A percentile compares a stretch with the other conserved stretches of the same genome.
phyloP scores from a whole-genome alignment of 2,113 vertebrate species.

The Motacilla alba region DNA sequence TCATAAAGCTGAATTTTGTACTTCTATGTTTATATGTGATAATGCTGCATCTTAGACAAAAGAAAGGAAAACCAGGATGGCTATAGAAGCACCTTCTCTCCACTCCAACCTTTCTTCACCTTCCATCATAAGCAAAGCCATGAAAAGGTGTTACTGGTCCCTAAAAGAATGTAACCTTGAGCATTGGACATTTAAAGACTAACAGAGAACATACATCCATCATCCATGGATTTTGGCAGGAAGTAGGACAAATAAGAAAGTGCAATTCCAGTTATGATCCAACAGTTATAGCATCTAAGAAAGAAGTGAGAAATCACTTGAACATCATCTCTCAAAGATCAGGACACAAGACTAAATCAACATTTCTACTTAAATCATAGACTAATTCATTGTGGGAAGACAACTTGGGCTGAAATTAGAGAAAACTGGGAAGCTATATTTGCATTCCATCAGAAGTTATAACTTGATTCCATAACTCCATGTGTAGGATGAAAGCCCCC shows the following conservation, averaged over 20 bases:
- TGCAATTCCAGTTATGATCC: neutral
- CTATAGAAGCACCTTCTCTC: neutral
- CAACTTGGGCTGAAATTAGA: neutral
- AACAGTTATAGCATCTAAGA: neutral
- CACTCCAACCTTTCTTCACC: neutral
- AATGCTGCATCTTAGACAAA: neutral
- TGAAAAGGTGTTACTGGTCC: neutral
- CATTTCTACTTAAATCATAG: neutral
- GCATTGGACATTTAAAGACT: neutral
- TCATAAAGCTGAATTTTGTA: neutral
- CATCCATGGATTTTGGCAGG: neutral
- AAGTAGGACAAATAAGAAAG: neutral
- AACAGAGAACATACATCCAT: neutral
- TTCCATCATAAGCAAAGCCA: neutral
- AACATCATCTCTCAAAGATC: neutral
- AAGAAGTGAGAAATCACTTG: neutral
- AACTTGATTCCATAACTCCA: neutral
- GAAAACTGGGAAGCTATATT: neutral
- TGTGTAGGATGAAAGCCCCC: neutral
- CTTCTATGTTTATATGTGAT: neutral
- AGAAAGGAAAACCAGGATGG: neutral
- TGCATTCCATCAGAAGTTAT: neutral
- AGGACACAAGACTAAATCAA: neutral
- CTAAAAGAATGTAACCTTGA: neutral
- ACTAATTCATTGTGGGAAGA: neutral